These are phyloP conservation scores for Sparidentex hasta DNA, from an alignment of 2,797 vertebrate species.

Conservation along the genomic window DNA sequence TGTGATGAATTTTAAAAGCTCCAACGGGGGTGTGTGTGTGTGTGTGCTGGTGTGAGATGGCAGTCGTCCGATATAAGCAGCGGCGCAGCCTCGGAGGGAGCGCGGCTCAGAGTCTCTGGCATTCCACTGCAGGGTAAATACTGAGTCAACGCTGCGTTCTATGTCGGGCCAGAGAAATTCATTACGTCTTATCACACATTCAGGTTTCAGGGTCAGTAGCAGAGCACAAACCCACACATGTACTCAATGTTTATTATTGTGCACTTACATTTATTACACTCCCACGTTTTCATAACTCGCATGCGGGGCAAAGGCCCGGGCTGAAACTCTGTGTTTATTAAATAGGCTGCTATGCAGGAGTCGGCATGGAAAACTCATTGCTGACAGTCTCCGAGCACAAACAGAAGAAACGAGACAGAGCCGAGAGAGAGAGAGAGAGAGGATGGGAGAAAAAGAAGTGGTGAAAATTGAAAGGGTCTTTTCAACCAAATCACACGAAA, in stretches of 20 bases:
- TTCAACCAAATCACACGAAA: neutral
- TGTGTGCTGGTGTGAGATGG: constrained; percentile 45
- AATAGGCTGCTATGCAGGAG: constrained; percentile 35
- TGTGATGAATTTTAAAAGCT: constrained; percentile 51
- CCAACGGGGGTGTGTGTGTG: constrained; percentile 33
- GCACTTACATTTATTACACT: constrained; percentile 69
- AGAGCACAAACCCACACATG: constrained; percentile 54
- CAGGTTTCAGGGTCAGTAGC: constrained; percentile 70
- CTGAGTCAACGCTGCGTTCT: constrained; percentile 62
- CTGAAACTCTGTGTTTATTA: constrained; percentile 57
- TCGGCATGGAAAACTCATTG: constrained; percentile 55
- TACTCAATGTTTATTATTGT: constrained; percentile 69
- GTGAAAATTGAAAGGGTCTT: neutral
- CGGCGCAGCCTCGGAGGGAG: constrained; percentile 12
- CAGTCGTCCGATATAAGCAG: constrained; percentile 49
- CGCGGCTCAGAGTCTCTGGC: constrained; percentile 47
- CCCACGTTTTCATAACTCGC: constrained; percentile 58
- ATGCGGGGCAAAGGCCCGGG: constrained; percentile 49
- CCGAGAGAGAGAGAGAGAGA: neutral
- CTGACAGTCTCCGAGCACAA: constrained; percentile 33
- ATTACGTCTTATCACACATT: constrained; percentile 78
- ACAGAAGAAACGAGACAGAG: constrained; percentile 17
- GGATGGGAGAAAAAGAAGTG: neutral
- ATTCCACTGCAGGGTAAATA: constrained; percentile 66
- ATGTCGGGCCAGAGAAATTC: constrained; percentile 76